A percentile compares a stretch with the other conserved stretches of the same genome.
Evolutionary conservation across 2,888 invertebrate genomes (phyloP).

Genomic region (Elmis aenea): DNA sequence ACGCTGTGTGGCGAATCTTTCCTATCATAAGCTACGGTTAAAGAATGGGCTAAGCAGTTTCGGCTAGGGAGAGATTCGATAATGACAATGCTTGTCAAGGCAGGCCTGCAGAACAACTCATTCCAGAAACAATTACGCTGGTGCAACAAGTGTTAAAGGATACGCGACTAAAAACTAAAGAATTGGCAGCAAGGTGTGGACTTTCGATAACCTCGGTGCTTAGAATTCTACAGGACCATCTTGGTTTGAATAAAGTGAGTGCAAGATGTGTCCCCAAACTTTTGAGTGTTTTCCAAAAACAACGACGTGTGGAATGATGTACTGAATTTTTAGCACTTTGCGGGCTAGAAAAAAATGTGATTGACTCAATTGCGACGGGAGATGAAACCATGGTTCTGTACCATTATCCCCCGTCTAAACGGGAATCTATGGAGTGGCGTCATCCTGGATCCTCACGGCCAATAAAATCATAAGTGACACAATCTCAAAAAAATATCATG

Average conservation of each 20-base stretch:
- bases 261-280: slow-evolving; percentile 8
- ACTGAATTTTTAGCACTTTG: slow-evolving; percentile 2
- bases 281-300: slow-evolving; percentile 2
- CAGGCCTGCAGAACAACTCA: slow-evolving; percentile 5
- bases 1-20: slow-evolving; percentile 3
- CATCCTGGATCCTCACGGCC: neutral
- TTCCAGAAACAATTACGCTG: slow-evolving; percentile 4
- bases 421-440: too few relatives aligned
- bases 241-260: slow-evolving; percentile 10
- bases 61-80: slow-evolving; percentile 4
- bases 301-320: slow-evolving; percentile 1
- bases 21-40: slow-evolving; percentile 3
- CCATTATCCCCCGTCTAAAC: too few relatives aligned
- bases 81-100: slow-evolving; percentile 6
- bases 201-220: slow-evolving; percentile 3
- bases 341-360: neutral
- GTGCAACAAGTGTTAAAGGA: slow-evolving; percentile 1
- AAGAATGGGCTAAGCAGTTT: slow-evolving; percentile 7
- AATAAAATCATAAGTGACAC: slow-evolving; percentile 3
- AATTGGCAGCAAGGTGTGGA: slow-evolving; percentile 5
- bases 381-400: too few relatives aligned
- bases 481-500: slow-evolving; percentile 2
- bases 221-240: slow-evolving; percentile 2
- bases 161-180: slow-evolving; percentile 4
- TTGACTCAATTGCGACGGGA: neutral